Percentiles rank a stretch among this genome's conserved stretches.
Conservation (phyloP, 1,140 invertebrate species). For the Potamilus streckersoni region DNA sequence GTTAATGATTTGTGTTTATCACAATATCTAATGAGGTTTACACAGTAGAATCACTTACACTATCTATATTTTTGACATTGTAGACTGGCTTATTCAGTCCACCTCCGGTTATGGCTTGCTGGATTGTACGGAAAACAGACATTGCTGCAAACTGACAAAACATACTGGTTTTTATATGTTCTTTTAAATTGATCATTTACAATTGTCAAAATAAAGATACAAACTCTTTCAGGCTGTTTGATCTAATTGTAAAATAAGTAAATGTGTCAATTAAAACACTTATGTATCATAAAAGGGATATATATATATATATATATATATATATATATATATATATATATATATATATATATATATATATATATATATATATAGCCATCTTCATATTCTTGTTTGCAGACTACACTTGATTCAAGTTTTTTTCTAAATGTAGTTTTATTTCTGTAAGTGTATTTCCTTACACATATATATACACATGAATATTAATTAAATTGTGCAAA, state of each 20-base stretch:
- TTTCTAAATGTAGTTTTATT: no score
- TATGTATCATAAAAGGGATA: background rate
- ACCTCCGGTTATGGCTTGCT: slow-evolving; percentile 15
- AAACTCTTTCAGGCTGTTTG: background rate
- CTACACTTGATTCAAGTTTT: no score
- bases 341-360: no score
- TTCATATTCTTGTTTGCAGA: no score
- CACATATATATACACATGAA: no score
- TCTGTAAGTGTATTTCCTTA: no score
- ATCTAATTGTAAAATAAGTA: background rate
- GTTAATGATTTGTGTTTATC: background rate
- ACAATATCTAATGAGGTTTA: background rate
- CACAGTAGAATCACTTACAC: slow-evolving; percentile 12
- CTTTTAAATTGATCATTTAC: background rate
- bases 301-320: no score
- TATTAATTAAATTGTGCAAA: no score
- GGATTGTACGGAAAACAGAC: slow-evolving; percentile 29
- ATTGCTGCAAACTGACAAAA: slow-evolving; percentile 6
- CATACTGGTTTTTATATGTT: background rate
- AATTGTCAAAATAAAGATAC: background rate
- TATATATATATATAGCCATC: no score
- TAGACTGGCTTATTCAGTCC: slow-evolving; percentile 32
- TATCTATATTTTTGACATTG: slow-evolving; percentile 11
- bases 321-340: no score
- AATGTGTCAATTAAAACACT: background rate